Base-by-base conservation (phyloP, 2,113 vertebrate species). In the Colius striatus region DNA sequence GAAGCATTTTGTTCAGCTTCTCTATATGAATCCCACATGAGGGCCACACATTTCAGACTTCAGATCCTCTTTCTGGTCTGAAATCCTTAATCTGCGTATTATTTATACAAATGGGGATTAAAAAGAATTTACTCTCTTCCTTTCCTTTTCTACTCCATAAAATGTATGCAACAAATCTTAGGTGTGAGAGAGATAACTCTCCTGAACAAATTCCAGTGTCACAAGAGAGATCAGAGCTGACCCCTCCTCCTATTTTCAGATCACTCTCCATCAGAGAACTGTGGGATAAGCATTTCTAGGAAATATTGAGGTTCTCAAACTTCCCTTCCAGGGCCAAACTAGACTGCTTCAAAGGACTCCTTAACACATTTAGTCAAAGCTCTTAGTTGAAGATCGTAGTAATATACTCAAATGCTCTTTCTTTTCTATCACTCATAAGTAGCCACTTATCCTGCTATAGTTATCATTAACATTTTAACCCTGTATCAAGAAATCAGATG, bases 21-120 rank as follows among this genome's bases (percentile, higher is more conserved):
- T 94, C 75, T 7, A 0, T 34, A 9, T 10, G 29, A 74, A 66
- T 61, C 71, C 72, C 47, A 65, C 87, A 26, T 2, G 53, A 79
- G 74, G 78, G 67, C 74, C 82, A 86, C 6, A 26, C 74, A 82
- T 81, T 73, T 34, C 74, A 84, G 62, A 5, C 60, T 47, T 78
- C 70, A 92, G 86, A 54, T 70, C 51, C 45, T 84, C 65, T 74
- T 57, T 65, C 63, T 78, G 15, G 3, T 54, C 47, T 5, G 2
- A 96, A 93, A 76, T 32, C 66, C 70, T 93, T 92, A 87, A 93
- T 87, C 84, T 90, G 73, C 0, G 10, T 91, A 58, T 95, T 92
- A 91, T 82, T 77, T 48, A 32, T 32, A 78, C 70, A 77, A 94
- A 91, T 16, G 16, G 60, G 54, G 68, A 94, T 55, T 62, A 57